phyloP scores from a whole-genome alignment of 2,888 invertebrate genomes.

The Cerceris ruficornis region DNA sequence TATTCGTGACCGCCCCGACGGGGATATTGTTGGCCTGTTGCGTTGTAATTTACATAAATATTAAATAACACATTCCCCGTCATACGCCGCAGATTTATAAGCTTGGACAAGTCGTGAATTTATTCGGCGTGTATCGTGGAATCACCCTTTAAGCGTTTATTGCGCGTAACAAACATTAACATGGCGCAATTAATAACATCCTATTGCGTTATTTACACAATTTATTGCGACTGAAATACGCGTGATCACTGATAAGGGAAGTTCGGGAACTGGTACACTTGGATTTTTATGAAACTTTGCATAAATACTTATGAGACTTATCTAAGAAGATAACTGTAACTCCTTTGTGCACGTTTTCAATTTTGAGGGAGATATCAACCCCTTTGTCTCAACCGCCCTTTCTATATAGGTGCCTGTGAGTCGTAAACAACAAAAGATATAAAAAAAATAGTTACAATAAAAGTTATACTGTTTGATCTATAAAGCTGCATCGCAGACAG shows the following conservation, averaged over 20 bases:
- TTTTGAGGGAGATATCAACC: no score
- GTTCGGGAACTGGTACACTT: no score
- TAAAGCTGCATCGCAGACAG: no score
- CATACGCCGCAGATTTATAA: constrained; percentile 46
- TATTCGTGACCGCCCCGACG: constrained; percentile 11
- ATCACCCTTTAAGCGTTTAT: constrained; percentile 11
- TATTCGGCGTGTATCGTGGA: constrained; percentile 6
- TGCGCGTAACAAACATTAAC: constrained; percentile 19
- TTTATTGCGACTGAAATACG: constrained; percentile 1
- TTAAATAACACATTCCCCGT: constrained; percentile 42
- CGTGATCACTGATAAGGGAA: background rate
- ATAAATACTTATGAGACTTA: no score
- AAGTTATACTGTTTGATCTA: no score
- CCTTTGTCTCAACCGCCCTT: no score
- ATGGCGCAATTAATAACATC: constrained; percentile 11
- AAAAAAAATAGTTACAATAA: no score
- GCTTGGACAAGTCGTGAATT: constrained; percentile 17
- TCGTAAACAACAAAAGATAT: no score
- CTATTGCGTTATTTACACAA: background rate
- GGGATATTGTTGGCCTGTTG: constrained; percentile 32
- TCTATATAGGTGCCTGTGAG: no score
- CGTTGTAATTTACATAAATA: constrained; percentile 56
- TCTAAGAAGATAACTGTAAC: no score
- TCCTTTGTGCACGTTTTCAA: no score
- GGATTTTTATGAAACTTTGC: no score